Percentiles rank a stretch among this genome's conserved stretches.
phyloP scores from a whole-genome alignment of 2,888 invertebrate genomes.

The Omphaloscelis lunosa region DNA sequence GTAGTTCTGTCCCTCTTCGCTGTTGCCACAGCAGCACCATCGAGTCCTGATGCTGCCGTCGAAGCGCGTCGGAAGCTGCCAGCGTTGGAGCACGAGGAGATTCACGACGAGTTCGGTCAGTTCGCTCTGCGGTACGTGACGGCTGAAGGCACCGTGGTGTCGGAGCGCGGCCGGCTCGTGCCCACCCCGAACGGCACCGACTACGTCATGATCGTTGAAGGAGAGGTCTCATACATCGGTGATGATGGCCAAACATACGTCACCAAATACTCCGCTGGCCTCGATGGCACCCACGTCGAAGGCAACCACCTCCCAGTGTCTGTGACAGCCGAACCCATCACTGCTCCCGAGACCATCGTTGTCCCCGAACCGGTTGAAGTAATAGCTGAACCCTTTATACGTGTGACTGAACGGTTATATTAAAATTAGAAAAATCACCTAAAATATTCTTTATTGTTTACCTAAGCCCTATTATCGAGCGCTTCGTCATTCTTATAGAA shows the following conservation, averaged over 20 bases:
- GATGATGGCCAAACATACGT: constrained; percentile 80
- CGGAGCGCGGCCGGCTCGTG: constrained; percentile 72
- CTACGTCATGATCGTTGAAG: constrained; percentile 77
- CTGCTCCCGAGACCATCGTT: background rate
- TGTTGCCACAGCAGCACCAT: constrained; percentile 69
- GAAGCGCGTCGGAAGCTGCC: constrained; percentile 70
- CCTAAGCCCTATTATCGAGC: background rate
- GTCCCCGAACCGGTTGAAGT: constrained; percentile 1
- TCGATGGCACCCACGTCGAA: constrained; percentile 75
- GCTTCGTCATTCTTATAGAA: background rate
- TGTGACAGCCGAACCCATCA: constrained; percentile 62
- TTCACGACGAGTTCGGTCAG: constrained; percentile 78
- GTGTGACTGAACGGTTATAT: background rate
- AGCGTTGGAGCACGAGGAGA: constrained; percentile 75
- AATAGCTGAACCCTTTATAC: constrained; percentile 4
- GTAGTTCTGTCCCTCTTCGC: constrained; percentile 68
- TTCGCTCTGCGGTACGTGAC: constrained; percentile 80
- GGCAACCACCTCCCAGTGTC: constrained; percentile 75
- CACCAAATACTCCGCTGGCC: constrained; percentile 77
- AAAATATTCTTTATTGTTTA: background rate
- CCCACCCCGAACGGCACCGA: constrained; percentile 64
- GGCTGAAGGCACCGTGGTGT: constrained; percentile 77
- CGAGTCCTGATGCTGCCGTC: constrained; percentile 44
- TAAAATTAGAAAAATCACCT: constrained; percentile 7
- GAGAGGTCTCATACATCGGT: constrained; percentile 78